Percentiles rank a stretch among this genome's conserved stretches.
Evolutionary conservation across 2,888 invertebrate species (phyloP).

Genomic region (Ptychoptera contaminata): DNA sequence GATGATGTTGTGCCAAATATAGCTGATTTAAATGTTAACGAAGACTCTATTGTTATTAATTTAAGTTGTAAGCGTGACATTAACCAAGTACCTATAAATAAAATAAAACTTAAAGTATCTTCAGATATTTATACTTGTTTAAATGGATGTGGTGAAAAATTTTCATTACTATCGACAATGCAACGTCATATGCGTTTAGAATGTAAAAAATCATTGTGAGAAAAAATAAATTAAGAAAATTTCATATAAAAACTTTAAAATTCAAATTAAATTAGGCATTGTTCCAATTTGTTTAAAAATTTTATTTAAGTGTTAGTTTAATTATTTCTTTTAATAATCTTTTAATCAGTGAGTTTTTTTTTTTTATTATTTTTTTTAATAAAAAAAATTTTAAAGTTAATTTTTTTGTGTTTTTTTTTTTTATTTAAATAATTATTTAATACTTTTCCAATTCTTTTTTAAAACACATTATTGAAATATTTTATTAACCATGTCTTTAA

Average conservation of each 20-base stretch:
- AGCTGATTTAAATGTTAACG: too few relatives aligned
- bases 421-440: too few relatives aligned
- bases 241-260: not conserved
- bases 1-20: too few relatives aligned
- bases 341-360: too few relatives aligned
- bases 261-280: too few relatives aligned
- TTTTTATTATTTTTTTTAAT: too few relatives aligned
- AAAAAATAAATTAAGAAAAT: conserved; percentile 6
- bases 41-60: too few relatives aligned
- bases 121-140: conserved; percentile 7
- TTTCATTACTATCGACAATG: conserved; percentile 9
- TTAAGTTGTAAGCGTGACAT: not conserved
- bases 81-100: not conserved
- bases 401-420: too few relatives aligned
- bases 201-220: conserved; percentile 8
- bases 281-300: too few relatives aligned
- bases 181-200: conserved; percentile 10
- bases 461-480: not conserved
- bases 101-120: not conserved
- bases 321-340: too few relatives aligned
- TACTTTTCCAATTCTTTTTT: not conserved
- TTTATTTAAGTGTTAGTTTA: too few relatives aligned
- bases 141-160: conserved; percentile 10
- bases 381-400: too few relatives aligned
- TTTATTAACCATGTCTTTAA: not conserved